Conservation (phyloP, 2,113 vertebrate species). For the Perca fluviatilis region DNA sequence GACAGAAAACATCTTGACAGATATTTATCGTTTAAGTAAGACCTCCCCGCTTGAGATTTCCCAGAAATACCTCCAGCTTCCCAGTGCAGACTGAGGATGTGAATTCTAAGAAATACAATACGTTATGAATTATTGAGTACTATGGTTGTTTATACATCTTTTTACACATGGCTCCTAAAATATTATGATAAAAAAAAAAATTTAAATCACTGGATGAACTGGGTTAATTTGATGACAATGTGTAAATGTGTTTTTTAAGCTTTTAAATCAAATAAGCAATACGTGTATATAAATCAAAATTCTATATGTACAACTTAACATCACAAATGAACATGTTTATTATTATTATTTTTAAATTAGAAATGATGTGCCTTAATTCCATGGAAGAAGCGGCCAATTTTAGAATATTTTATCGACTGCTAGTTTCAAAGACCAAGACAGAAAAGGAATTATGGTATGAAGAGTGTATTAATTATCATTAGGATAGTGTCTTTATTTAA, state of each 20-base stretch:
- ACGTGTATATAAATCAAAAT: neutral
- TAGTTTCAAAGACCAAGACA: neutral
- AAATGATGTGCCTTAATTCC: neutral
- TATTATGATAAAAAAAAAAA: neutral
- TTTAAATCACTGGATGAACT: neutral
- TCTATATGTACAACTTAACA: neutral
- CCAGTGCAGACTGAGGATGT: slow-evolving; percentile 6
- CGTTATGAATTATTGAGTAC: neutral
- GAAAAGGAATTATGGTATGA: slow-evolving; percentile 8
- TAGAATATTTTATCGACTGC: neutral
- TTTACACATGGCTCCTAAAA: neutral
- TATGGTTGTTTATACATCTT: neutral
- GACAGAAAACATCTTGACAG: slow-evolving; percentile 53
- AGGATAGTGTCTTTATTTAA: neutral
- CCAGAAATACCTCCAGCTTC: slow-evolving; percentile 26
- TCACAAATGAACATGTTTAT: neutral
- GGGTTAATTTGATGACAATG: neutral
- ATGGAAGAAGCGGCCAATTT: neutral
- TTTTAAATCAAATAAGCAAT: neutral
- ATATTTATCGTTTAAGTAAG: slow-evolving; percentile 53
- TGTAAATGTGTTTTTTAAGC: neutral
- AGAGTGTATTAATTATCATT: slow-evolving; percentile 21
- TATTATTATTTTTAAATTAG: neutral
- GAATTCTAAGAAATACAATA: slow-evolving; percentile 5
- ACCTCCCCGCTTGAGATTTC: slow-evolving; percentile 25